Percentiles rank a stretch among this genome's conserved stretches.
These are phyloP conservation scores for Amblyraja radiata DNA, from an alignment of 2,797 vertebrate genomes.

Conservation along the genomic window DNA sequence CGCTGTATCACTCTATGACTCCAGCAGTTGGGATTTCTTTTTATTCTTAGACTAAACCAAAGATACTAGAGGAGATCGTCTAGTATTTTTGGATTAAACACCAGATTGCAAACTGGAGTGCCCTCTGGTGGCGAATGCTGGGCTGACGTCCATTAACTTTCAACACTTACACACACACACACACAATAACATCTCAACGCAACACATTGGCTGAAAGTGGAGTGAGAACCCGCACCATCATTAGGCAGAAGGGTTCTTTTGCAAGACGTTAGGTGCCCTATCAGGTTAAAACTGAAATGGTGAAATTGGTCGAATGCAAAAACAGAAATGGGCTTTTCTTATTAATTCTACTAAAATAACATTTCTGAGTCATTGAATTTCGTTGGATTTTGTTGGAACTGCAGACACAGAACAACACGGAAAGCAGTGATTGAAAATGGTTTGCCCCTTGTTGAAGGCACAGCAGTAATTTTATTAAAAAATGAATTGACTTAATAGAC, in stretches of 20 bases:
- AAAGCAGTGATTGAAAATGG: not conserved
- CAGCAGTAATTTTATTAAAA: constrained; percentile 16
- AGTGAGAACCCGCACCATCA: not conserved
- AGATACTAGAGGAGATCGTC: too few relatives aligned
- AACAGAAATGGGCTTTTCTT: not conserved
- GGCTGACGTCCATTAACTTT: not conserved
- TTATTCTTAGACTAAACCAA: not conserved
- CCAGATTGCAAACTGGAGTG: not conserved
- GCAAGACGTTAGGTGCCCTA: not conserved
- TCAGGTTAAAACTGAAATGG: not conserved
- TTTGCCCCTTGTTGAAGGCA: not conserved
- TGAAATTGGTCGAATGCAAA: not conserved
- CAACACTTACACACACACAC: too few relatives aligned
- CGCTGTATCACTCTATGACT: too few relatives aligned
- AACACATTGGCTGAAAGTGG: too few relatives aligned
- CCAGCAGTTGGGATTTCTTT: not conserved
- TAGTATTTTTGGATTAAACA: not conserved
- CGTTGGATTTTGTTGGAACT: not conserved
- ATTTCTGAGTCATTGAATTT: not conserved
- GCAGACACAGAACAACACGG: not conserved
- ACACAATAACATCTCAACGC: not conserved
- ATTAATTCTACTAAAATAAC: not conserved
- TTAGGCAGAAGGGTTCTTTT: not conserved
- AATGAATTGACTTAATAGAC: not conserved
- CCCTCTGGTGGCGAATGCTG: not conserved